phyloP scores from a whole-genome alignment of 2,888 invertebrate species.

The Sisyra terminalis region DNA sequence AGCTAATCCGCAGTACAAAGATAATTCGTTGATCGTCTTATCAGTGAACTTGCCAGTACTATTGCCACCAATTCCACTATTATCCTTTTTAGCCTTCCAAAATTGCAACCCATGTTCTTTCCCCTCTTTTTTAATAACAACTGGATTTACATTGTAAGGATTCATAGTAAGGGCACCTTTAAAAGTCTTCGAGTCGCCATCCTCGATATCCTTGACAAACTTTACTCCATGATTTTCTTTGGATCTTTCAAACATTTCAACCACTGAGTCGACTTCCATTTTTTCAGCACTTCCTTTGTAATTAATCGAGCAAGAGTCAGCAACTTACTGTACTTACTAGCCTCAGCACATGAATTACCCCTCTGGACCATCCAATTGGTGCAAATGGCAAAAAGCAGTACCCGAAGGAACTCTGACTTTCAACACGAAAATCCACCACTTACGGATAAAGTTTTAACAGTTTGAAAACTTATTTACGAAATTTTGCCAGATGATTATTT shows the following conservation, averaged over 20 bases:
- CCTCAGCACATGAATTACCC: conserved; percentile 18
- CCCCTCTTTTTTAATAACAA: conserved; percentile 2
- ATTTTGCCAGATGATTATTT: background rate
- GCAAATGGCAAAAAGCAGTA: conserved; percentile 10
- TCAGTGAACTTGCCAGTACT: conserved; percentile 4
- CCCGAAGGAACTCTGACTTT: conserved; percentile 4
- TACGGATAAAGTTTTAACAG: background rate
- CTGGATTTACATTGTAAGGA: conserved; percentile 8
- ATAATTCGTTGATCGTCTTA: background rate
- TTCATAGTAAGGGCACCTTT: conserved; percentile 10
- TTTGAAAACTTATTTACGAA: background rate
- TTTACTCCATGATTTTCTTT: conserved; percentile 10
- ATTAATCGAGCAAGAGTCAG: conserved; percentile 12
- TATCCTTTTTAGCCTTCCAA: background rate
- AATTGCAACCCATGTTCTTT: conserved; percentile 3
- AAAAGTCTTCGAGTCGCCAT: conserved; percentile 13
- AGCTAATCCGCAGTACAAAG: conserved; percentile 3
- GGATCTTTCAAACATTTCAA: conserved; percentile 14
- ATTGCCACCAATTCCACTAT: background rate
- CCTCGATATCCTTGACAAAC: conserved; percentile 11
- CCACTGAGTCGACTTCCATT: conserved; percentile 14
- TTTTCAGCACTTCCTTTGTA: conserved; percentile 13
- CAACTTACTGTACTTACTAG: conserved; percentile 16
- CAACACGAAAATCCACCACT: background rate
- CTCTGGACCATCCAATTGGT: conserved; percentile 12